Percentiles rank a stretch among this genome's conserved stretches.
Evolutionary conservation across 2,113 vertebrate species (phyloP).

Genomic region (Lichenostomus cassidix): DNA sequence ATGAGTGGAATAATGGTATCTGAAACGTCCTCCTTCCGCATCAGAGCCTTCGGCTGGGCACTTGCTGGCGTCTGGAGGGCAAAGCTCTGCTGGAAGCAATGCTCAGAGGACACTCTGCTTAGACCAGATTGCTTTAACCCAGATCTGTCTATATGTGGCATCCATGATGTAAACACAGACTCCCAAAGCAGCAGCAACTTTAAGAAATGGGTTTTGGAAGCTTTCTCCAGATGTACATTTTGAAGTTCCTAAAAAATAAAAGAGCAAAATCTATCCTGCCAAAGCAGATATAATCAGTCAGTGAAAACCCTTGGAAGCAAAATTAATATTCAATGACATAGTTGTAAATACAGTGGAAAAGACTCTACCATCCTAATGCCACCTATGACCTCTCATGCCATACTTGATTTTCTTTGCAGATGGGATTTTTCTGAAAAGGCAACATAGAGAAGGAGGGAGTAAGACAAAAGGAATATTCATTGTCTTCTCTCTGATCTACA

Average conservation of each 20-base stretch:
- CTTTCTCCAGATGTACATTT: constrained; percentile 29
- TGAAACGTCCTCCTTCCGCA: accelerated
- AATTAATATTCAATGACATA: background rate
- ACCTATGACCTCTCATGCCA: background rate
- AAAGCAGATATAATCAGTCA: background rate
- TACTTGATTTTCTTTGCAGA: background rate
- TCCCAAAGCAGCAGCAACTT: constrained; percentile 34
- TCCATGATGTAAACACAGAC: background rate
- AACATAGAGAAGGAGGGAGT: background rate
- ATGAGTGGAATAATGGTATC: background rate
- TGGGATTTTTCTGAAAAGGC: background rate
- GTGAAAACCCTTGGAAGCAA: background rate
- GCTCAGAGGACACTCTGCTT: background rate
- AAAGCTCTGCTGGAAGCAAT: background rate
- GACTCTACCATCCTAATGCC: background rate
- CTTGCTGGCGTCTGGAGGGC: background rate
- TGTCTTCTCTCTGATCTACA: background rate
- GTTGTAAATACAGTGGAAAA: background rate
- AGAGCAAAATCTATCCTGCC: background rate
- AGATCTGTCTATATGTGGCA: constrained; percentile 37
- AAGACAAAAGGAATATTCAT: background rate
- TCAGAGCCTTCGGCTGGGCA: background rate
- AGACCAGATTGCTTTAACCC: constrained; percentile 38
- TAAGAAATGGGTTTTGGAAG: constrained; percentile 55
- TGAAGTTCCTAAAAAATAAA: background rate